These are phyloP conservation scores for Agrochola litura DNA, from an alignment of 2,888 invertebrate species.

Conservation along the genomic window DNA sequence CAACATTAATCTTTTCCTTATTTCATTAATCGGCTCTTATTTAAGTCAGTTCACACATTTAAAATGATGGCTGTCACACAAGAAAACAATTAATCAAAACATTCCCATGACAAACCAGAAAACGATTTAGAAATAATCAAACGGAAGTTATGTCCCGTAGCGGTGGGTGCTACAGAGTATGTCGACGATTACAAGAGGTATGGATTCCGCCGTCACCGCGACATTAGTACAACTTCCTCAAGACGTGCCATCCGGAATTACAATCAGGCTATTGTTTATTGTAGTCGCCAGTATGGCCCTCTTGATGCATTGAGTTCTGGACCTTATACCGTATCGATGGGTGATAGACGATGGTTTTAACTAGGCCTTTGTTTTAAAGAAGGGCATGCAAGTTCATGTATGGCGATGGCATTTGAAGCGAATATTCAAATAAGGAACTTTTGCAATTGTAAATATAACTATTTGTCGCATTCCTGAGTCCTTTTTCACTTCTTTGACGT, in stretches of 20 bases:
- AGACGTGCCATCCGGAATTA: conserved; percentile 79
- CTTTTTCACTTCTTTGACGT: conserved; percentile 24
- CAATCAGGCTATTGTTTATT: conserved; percentile 79
- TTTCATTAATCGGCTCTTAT: not conserved
- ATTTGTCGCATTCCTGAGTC: conserved; percentile 35
- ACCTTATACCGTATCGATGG: conserved; percentile 61
- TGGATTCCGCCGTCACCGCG: conserved; percentile 64
- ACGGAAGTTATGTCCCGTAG: conserved; percentile 62
- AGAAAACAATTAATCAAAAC: conserved; percentile 14
- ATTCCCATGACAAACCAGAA: conserved; percentile 41
- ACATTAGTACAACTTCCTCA: conserved; percentile 82
- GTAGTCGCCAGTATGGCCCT: conserved; percentile 60
- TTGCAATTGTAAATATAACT: not conserved
- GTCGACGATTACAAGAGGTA: conserved; percentile 57
- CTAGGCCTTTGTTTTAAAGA: conserved; percentile 54
- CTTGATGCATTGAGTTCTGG: conserved; percentile 65
- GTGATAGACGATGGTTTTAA: conserved; percentile 49
- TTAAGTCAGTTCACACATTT: conserved; percentile 3
- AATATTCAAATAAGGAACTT: conserved; percentile 40
- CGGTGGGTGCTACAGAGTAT: conserved; percentile 43
- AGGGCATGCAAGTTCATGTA: conserved; percentile 32
- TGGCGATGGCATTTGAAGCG: conserved; percentile 18
- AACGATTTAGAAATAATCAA: conserved; percentile 35
- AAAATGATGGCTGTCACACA: not conserved
- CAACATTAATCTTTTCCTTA: not conserved